Evolutionary conservation across 2,888 invertebrate species (phyloP), one percentile per base, ranked within the genome.

Genomic region (Cerastis rubricosa): DNA sequence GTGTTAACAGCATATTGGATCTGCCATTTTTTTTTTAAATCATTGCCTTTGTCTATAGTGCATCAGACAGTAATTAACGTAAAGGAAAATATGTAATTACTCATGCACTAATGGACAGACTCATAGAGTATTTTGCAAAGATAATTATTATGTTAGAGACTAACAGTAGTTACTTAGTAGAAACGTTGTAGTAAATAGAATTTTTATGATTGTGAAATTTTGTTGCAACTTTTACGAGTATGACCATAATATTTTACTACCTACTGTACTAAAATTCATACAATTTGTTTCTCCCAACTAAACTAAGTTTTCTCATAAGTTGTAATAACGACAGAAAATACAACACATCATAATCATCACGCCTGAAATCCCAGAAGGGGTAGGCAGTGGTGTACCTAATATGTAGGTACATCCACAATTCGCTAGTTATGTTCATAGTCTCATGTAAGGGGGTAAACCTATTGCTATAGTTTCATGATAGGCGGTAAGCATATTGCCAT

Each of bases 121-220:
- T 54, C 29, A 54, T 77, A 49, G 49, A 12, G 57, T 35, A 35
- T 22, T 78, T 64, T 25, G 63, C 49, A 71, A 65, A 79, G 29
- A 29, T 17, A 9, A 66, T 40, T 35, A 59, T 71, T 78, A 65
- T 59, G 35, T 78, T 35, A n/a, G 25, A 57, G 6, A 14, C 25
- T 0, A 57, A 57, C 19, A 57, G 35, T 47, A 59, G 14, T 19
- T 19, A 51, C 6, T 29, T 25, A 5, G 14, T 45, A 35, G 35
- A 59, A 57, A 71, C 29, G 25, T 22, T 65, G 19, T 43, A 47
- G 29, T 47, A 22, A 35, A 14, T 4, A 5, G 7, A 35, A 45
- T n/a, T 74, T 71, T 43, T 40, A 51, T 49, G 35, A 4, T 29
- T 45, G 29, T 68, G 45, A 19, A 19, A 71, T 59, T 22, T 17